Evolutionary conservation across 2,113 vertebrate genomes (phyloP).

Genomic region (Hippoglossus stenolepis): DNA sequence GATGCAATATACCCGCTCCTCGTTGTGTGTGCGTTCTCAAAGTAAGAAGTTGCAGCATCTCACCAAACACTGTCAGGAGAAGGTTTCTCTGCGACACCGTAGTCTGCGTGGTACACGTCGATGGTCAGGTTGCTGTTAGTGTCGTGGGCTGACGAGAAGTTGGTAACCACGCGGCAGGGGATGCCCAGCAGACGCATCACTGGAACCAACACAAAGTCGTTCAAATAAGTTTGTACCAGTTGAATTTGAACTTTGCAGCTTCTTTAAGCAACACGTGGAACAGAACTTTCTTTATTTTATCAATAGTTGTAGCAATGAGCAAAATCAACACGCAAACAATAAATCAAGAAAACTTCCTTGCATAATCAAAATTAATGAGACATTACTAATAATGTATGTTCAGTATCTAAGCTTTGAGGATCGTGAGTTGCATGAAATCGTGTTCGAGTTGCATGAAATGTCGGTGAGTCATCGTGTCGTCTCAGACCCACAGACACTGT

Average conservation of each 20-base stretch:
- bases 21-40: background rate
- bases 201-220: slow-evolving; percentile 5
- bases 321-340: background rate
- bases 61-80: slow-evolving; percentile 60
- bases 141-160: slow-evolving; percentile 69
- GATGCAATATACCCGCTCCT: too few relatives aligned
- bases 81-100: background rate
- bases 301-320: background rate
- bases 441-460: too few relatives aligned
- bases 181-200: slow-evolving; percentile 70
- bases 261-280: background rate
- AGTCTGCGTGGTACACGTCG: slow-evolving; percentile 28
- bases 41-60: background rate
- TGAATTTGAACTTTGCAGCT: background rate
- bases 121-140: slow-evolving; percentile 44
- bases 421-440: too few relatives aligned
- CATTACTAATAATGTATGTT: too few relatives aligned
- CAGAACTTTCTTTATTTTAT: background rate
- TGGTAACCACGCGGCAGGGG: slow-evolving; percentile 62
- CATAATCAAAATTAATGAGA: too few relatives aligned
- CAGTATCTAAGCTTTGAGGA: too few relatives aligned
- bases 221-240: background rate
- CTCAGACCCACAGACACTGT: too few relatives aligned
- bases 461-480: too few relatives aligned
- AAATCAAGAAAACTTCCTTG: too few relatives aligned